Evolutionary conservation across 2,797 vertebrate genomes (phyloP).

Genomic region (Myoxocephalus aenaeus): DNA sequence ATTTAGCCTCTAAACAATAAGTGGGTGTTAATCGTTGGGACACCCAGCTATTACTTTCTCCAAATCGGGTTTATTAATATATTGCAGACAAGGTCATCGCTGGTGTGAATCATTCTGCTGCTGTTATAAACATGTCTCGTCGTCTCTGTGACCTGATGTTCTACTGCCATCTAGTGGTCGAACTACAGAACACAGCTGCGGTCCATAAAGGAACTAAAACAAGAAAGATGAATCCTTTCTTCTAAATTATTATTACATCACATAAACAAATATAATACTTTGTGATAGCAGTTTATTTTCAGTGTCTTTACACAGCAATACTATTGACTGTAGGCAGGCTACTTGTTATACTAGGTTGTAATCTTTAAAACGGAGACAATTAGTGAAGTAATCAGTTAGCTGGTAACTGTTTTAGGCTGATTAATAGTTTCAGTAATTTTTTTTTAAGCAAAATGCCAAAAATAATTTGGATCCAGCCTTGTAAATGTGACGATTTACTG

Average conservation of each 20-base stretch:
- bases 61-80: constrained; percentile 29
- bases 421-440: not conserved
- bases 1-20: constrained; percentile 29
- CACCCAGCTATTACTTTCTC: constrained; percentile 8
- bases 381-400: not conserved
- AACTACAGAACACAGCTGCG: not conserved
- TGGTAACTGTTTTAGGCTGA: not conserved
- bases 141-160: not conserved
- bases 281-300: not conserved
- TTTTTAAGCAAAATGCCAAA: not conserved
- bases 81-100: constrained; percentile 32
- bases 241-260: not conserved
- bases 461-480: not conserved
- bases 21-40: constrained; percentile 16
- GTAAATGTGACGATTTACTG: not conserved
- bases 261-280: constrained; percentile 1
- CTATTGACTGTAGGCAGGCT: not conserved
- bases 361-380: no score
- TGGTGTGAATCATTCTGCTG: constrained; percentile 25
- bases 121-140: not conserved
- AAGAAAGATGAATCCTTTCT: not conserved
- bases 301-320: not conserved
- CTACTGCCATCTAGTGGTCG: constrained; percentile 64
- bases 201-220: not conserved
- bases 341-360: no score